These are phyloP conservation scores for Phyllotreta striolata DNA, from an alignment of 2,888 invertebrate species.

Conservation along the genomic window DNA sequence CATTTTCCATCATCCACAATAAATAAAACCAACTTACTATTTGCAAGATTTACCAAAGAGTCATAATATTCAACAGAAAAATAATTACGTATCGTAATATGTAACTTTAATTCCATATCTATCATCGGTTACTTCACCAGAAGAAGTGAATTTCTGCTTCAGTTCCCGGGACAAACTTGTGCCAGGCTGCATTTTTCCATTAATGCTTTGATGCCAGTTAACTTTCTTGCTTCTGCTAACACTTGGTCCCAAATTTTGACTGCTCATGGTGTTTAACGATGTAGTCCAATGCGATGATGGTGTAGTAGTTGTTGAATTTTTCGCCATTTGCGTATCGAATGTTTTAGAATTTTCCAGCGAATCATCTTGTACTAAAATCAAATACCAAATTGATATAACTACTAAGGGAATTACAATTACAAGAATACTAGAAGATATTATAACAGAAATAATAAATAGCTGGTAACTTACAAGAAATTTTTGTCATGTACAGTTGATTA, in stretches of 20 bases:
- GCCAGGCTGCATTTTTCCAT: not conserved
- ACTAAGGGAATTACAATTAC: too few relatives aligned
- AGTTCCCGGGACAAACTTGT: conserved; percentile 3
- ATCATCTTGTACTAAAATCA: conserved; percentile 4
- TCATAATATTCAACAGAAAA: too few relatives aligned
- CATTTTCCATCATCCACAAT: too few relatives aligned
- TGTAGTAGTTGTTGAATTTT: not conserved
- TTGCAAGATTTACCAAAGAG: too few relatives aligned
- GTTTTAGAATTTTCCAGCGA: not conserved
- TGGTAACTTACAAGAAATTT: conserved; percentile 10
- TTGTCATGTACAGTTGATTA: conserved; percentile 8
- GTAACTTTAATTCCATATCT: conserved; percentile 15
- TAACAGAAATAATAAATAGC: too few relatives aligned
- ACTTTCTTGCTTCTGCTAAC: not conserved
- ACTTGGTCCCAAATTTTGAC: not conserved
- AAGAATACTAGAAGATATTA: too few relatives aligned
- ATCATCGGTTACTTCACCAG: conserved; percentile 5
- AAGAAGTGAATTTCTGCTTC: conserved; percentile 8
- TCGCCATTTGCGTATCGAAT: not conserved
- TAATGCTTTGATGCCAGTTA: not conserved
- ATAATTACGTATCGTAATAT: conserved; percentile 8
- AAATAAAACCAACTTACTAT: too few relatives aligned
- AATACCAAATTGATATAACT: too few relatives aligned
- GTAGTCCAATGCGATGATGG: conserved; percentile 3
- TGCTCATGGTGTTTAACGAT: conserved; percentile 5